Evolutionary conservation across 2,797 vertebrate species (phyloP).

Genomic region (Sebastes hubbsi): DNA sequence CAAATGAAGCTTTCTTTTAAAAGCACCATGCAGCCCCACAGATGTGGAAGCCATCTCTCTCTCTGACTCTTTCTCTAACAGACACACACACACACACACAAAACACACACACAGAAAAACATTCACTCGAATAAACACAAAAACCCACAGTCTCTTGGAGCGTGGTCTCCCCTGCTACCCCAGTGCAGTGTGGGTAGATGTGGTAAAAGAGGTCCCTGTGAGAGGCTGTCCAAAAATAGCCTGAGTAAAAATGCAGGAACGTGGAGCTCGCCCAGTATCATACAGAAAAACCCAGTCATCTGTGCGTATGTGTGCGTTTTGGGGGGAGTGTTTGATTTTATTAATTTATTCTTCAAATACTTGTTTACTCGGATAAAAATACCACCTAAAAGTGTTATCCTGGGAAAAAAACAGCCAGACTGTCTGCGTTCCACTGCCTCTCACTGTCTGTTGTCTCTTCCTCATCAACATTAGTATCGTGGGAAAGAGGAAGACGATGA

Average conservation of each 20-base stretch:
- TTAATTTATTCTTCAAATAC: conserved; percentile 49
- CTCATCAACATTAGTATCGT: not conserved
- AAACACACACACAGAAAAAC: conserved; percentile 48
- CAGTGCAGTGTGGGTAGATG: conserved; percentile 77
- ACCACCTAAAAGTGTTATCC: conserved; percentile 14
- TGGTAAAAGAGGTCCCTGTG: conserved; percentile 78
- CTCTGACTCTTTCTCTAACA: conserved; percentile 20
- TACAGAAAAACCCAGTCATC: conserved; percentile 42
- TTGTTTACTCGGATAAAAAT: conserved; percentile 51
- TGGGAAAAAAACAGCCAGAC: conserved; percentile 25
- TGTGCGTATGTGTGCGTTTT: conserved; percentile 15
- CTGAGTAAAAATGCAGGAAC: conserved; percentile 72
- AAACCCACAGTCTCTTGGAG: conserved; percentile 75
- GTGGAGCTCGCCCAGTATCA: conserved; percentile 42
- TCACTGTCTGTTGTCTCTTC: not conserved
- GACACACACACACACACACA: not conserved
- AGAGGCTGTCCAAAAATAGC: conserved; percentile 76
- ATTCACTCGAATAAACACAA: conserved; percentile 68
- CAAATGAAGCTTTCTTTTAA: conserved; percentile 69
- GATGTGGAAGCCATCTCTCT: conserved; percentile 67
- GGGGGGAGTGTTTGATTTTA: conserved; percentile 20
- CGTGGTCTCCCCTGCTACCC: conserved; percentile 72
- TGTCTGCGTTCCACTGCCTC: not conserved
- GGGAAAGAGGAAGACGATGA: conserved; percentile 10
- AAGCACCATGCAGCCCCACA: conserved; percentile 47